These are phyloP conservation scores for Zenarchopterus dispar DNA, from an alignment of 2,797 vertebrate species.

Conservation along the genomic window DNA sequence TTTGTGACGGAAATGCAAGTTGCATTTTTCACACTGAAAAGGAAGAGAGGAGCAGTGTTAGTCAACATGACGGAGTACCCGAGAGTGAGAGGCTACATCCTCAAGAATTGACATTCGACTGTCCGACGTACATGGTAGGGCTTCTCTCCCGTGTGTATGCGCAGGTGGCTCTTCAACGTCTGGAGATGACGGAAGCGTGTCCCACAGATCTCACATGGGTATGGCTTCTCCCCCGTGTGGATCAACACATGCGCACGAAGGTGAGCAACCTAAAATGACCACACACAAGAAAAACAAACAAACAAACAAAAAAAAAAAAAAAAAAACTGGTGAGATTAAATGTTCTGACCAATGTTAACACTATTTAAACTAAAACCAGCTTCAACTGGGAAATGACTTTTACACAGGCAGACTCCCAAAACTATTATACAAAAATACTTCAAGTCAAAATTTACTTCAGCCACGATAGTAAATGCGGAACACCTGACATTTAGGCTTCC, in stretches of 20 bases:
- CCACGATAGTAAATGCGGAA: too few relatives aligned
- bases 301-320: too few relatives aligned
- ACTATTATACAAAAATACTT: too few relatives aligned
- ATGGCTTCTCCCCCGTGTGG: slow-evolving; percentile 98
- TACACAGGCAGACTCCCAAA: too few relatives aligned
- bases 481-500: too few relatives aligned
- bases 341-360: too few relatives aligned
- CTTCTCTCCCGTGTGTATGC: slow-evolving; percentile 98
- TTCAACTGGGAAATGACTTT: too few relatives aligned
- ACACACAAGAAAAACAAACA: too few relatives aligned
- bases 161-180: slow-evolving; percentile 97
- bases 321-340: not conserved
- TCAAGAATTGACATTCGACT: not conserved
- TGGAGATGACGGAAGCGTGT: slow-evolving; percentile 98
- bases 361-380: too few relatives aligned
- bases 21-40: slow-evolving; percentile 97
- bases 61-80: too few relatives aligned
- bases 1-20: slow-evolving; percentile 99
- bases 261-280: slow-evolving; percentile 89
- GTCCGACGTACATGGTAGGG: slow-evolving; percentile 93
- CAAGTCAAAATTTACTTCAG: too few relatives aligned
- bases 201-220: slow-evolving; percentile 98
- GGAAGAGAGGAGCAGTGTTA: not conserved
- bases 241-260: slow-evolving; percentile 97
- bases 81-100: too few relatives aligned